Percentiles rank a stretch among this genome's conserved stretches.
These are phyloP conservation scores for Trisateles emortualis DNA, from an alignment of 2,888 invertebrate genomes.

Conservation along the genomic window DNA sequence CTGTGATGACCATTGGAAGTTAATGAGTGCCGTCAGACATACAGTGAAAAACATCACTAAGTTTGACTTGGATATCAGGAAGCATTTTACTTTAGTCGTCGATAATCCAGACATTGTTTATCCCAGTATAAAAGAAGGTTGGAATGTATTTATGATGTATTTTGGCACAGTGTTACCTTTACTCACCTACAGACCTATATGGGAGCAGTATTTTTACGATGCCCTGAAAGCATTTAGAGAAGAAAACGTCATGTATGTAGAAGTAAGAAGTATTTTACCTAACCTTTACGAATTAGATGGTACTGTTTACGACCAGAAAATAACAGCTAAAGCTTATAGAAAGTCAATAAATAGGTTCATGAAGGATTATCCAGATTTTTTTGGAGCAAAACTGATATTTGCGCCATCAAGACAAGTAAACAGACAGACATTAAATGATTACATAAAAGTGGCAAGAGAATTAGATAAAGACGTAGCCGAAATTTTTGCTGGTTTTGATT, in stretches of 20 bases:
- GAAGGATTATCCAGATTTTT: slow-evolving; percentile 87
- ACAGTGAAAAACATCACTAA: slow-evolving; percentile 65
- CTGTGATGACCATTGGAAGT: slow-evolving; percentile 76
- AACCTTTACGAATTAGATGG: slow-evolving; percentile 90
- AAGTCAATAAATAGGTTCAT: slow-evolving; percentile 86
- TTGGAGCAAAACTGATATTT: slow-evolving; percentile 90
- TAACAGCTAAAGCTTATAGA: slow-evolving; percentile 87
- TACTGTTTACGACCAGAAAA: slow-evolving; percentile 79
- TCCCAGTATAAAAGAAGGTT: slow-evolving; percentile 84
- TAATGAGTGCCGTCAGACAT: slow-evolving; percentile 75
- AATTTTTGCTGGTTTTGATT: slow-evolving; percentile 92
- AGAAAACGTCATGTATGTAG: slow-evolving; percentile 91
- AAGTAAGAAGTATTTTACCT: slow-evolving; percentile 89
- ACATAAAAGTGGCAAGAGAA: slow-evolving; percentile 70
- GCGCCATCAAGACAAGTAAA: slow-evolving; percentile 87
- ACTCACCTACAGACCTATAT: slow-evolving; percentile 88
- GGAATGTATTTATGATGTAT: slow-evolving; percentile 86
- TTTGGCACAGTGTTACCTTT: slow-evolving; percentile 85
- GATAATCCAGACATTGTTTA: slow-evolving; percentile 78
- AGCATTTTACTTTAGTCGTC: slow-evolving; percentile 86
- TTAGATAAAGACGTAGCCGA: slow-evolving; percentile 87
- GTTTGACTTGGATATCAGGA: slow-evolving; percentile 84
- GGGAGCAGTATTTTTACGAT: slow-evolving; percentile 89
- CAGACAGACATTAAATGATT: slow-evolving; percentile 65
- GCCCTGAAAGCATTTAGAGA: slow-evolving; percentile 87